Evolutionary conservation across 2,113 vertebrate genomes (phyloP), one percentile per base, ranked within the genome.

Genomic region (Orcinus orca): DNA sequence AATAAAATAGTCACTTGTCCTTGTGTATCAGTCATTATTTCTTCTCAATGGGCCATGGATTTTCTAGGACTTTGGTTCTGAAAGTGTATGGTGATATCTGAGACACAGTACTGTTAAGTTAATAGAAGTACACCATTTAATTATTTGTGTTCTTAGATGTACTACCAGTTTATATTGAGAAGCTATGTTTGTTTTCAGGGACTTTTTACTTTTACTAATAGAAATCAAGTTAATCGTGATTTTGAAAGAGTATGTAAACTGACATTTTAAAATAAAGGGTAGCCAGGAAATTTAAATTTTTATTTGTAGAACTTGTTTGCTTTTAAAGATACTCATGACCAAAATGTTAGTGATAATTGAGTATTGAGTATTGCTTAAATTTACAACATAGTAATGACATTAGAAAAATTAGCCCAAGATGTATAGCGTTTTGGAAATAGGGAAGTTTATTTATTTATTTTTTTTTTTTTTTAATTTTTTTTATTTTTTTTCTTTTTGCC

Each of bases 161-260:
- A 53, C 18, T 53, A 53, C 53, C 53, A 53, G 6, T 53, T 18
- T 53, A 53, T 53, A 53, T 53, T 53, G 53, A 53, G 53, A 53
- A 53, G 5, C 53, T 53, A 98, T 84, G 97, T 11, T 98, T 85
- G 98, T 98, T 90, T 98, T 97, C 50, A 98, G 98, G 97, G 94
- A 98, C 17, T 98, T 96, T 99, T 97, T 86, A 89, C 98, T 97
- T 99, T 99, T 95, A 97, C 97, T 53, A 53, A 15, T 77, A 97
- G 98, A 89, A 98, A 98, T 97, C 97, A 99, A 96, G 97, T 98
- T 71, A 94, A 36, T 18, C 7, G 8, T 58, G 2, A 93, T 88
- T 21, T 83, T 88, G 0, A 92, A 15, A 53, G 53, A 77, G 41
- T 81, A 44, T 20, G 53, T 14, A 81, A 79, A 73, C 23, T 71